Conservation (phyloP, 2,113 vertebrate genomes). For the Phyllostomus hastatus region DNA sequence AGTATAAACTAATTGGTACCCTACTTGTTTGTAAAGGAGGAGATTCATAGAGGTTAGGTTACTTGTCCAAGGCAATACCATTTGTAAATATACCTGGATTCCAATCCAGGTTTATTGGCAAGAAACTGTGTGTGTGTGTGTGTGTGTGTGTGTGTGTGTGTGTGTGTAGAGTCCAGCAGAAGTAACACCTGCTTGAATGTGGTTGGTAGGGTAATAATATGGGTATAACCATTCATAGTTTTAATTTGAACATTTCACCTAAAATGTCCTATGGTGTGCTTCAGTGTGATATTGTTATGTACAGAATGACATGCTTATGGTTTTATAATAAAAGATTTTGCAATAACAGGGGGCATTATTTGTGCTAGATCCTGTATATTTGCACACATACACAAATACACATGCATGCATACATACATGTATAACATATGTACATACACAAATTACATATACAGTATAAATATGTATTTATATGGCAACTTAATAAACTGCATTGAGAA, state of each 20-base stretch:
- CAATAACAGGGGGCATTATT: too few relatives aligned
- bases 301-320: too few relatives aligned
- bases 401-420: rapidly evolving
- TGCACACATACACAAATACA: not conserved
- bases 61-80: not conserved
- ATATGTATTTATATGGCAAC: not conserved
- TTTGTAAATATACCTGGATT: not conserved
- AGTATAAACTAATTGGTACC: not conserved
- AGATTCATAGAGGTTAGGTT: not conserved
- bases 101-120: not conserved
- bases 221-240: too few relatives aligned
- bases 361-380: too few relatives aligned
- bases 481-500: not conserved
- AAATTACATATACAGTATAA: not conserved
- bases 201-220: too few relatives aligned
- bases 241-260: too few relatives aligned
- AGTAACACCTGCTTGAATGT: too few relatives aligned
- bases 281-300: too few relatives aligned
- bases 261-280: too few relatives aligned
- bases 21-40: not conserved
- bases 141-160: not conserved
- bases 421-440: not conserved
- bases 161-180: not conserved
- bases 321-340: too few relatives aligned
- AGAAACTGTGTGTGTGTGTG: not conserved